These are phyloP conservation scores for Geodia barretti DNA, from an alignment of 37 sponge, comb jelly and placozoan genomes.

Conservation along the genomic window DNA sequence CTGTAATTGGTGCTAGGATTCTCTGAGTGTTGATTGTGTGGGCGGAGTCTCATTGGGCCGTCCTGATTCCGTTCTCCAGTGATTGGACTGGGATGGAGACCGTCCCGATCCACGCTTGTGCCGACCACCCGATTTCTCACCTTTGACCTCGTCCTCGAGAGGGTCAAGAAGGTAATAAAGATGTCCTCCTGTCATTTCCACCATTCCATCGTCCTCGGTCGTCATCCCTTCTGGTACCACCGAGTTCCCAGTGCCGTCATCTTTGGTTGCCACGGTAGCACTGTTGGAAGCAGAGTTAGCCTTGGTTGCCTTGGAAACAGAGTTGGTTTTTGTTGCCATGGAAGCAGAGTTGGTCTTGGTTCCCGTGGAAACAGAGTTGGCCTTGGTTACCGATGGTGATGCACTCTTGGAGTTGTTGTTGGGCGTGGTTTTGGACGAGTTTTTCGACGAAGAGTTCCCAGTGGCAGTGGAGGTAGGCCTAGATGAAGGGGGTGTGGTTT, in stretches of 20 bases:
- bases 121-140: too few relatives aligned
- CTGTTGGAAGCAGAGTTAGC: not conserved
- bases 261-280: not conserved
- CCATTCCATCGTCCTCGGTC: not conserved
- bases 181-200: conserved; percentile 1
- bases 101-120: not conserved
- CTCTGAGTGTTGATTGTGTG: too few relatives aligned
- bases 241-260: not conserved
- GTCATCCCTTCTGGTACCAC: not conserved
- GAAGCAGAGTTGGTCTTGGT: too few relatives aligned
- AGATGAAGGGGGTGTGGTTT: not conserved
- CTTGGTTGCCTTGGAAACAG: too few relatives aligned
- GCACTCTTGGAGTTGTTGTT: not conserved
- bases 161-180: conserved; percentile 51
- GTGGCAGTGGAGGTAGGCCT: not conserved
- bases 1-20: too few relatives aligned
- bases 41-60: too few relatives aligned
- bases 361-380: not conserved
- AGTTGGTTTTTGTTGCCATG: too few relatives aligned
- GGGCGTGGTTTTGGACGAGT: not conserved
- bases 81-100: not conserved
- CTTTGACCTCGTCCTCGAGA: not conserved
- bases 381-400: not conserved
- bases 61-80: not conserved
- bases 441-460: not conserved